Evolutionary conservation across 2,888 invertebrate genomes (phyloP).

Genomic region (Chirona hameri): DNA sequence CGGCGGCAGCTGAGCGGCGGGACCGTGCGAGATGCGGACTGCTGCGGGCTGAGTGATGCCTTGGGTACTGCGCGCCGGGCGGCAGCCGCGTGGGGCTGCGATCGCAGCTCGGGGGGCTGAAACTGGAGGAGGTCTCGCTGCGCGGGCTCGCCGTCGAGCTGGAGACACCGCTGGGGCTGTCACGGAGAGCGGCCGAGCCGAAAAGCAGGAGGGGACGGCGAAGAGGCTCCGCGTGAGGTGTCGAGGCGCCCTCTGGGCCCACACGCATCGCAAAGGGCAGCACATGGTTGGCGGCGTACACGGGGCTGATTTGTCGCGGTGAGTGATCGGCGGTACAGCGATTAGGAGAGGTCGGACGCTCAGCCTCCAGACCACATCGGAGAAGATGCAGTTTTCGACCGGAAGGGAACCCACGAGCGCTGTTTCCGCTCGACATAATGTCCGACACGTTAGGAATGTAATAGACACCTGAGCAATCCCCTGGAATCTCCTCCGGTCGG

Average conservation of each 20-base stretch:
- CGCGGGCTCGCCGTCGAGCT: slow-evolving; percentile 65
- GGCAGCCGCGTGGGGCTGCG: slow-evolving; percentile 60
- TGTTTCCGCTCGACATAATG: slow-evolving; percentile 68
- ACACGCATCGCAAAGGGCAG: slow-evolving; percentile 58
- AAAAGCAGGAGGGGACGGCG: slow-evolving; percentile 76
- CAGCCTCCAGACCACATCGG: slow-evolving; percentile 64
- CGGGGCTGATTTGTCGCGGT: slow-evolving; percentile 71
- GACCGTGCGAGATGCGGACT: slow-evolving; percentile 82
- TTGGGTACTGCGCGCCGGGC: slow-evolving; percentile 45
- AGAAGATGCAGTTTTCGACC: slow-evolving; percentile 53
- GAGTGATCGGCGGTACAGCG: neutral
- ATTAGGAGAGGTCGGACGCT: slow-evolving; percentile 73
- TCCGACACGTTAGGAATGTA: slow-evolving; percentile 85
- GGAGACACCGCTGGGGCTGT: neutral
- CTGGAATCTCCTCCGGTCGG: slow-evolving; percentile 42
- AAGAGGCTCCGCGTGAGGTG: slow-evolving; percentile 70
- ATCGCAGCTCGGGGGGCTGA: slow-evolving; percentile 87
- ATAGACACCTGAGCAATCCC: slow-evolving; percentile 68
- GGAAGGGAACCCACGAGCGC: neutral
- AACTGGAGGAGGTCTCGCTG: slow-evolving; percentile 74
- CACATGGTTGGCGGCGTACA: slow-evolving; percentile 64
- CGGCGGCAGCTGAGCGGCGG: slow-evolving; percentile 79
- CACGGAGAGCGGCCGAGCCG: slow-evolving; percentile 39
- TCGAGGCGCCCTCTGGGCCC: slow-evolving; percentile 77
- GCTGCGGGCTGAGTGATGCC: slow-evolving; percentile 58